These are phyloP conservation scores for Mercenaria mercenaria DNA, from an alignment of 1,140 invertebrate genomes.

Conservation along the genomic window DNA sequence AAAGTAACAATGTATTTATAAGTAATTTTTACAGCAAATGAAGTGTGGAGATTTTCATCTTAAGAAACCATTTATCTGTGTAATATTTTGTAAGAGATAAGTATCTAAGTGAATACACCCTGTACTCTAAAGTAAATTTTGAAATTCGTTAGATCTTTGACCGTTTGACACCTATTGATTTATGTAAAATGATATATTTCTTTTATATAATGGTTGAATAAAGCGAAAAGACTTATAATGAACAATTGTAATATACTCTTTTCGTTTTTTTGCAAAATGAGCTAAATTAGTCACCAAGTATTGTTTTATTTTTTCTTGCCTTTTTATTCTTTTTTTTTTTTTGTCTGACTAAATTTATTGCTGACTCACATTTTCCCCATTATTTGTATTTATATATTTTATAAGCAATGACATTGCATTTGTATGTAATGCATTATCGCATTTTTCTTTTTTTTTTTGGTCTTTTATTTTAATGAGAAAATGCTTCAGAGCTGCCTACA, in stretches of 20 bases:
- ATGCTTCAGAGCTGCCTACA: too few species aligned
- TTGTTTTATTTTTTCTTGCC: neutral
- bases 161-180: neutral
- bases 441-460: too few species aligned
- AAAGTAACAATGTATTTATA: neutral
- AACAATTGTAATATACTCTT: neutral
- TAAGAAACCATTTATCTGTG: neutral
- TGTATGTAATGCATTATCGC: too few species aligned
- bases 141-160: neutral
- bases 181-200: neutral
- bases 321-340: neutral
- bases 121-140: neutral
- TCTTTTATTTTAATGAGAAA: too few species aligned
- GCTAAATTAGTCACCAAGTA: too few species aligned
- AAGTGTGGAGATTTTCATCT: conserved; percentile 11
- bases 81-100: neutral
- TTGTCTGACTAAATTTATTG: too few species aligned
- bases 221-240: neutral
- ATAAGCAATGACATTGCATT: too few species aligned
- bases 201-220: neutral
- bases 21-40: neutral
- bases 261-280: too few species aligned
- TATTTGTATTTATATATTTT: too few species aligned
- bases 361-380: too few species aligned
- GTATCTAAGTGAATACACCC: conserved; percentile 15